These are phyloP conservation scores for Aphis gossypii DNA, from an alignment of 1,140 invertebrate genomes.

Conservation along the genomic window DNA sequence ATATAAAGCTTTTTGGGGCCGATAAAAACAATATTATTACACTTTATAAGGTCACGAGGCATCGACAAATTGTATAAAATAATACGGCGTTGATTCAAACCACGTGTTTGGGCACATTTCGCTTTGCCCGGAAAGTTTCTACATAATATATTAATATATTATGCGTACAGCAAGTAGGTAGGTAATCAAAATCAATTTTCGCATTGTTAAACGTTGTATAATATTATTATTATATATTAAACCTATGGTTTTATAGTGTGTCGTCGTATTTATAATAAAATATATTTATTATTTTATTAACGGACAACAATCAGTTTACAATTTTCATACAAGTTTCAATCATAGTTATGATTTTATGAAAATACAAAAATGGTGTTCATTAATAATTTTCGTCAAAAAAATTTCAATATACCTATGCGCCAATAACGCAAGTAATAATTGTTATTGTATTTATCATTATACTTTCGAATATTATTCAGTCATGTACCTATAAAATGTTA, in stretches of 20 bases:
- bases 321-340: too few species aligned
- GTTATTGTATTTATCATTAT: too few species aligned
- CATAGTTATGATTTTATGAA: too few species aligned
- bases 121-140: not conserved
- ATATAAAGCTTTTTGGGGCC: not conserved
- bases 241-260: not conserved
- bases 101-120: not conserved
- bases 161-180: not conserved
- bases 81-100: not conserved
- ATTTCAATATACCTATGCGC: too few species aligned
- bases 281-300: not conserved
- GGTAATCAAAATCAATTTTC: not conserved
- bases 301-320: not conserved
- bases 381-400: too few species aligned
- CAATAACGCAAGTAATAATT: too few species aligned
- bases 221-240: not conserved
- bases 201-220: not conserved
- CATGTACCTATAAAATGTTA: too few species aligned
- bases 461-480: too few species aligned
- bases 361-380: too few species aligned
- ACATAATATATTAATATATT: not conserved
- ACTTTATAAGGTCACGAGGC: not conserved
- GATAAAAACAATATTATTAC: not conserved
- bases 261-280: not conserved
- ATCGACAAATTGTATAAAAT: not conserved